Conservation (phyloP, 2,797 vertebrate genomes). For the Enteromius unitaeniatus region DNA sequence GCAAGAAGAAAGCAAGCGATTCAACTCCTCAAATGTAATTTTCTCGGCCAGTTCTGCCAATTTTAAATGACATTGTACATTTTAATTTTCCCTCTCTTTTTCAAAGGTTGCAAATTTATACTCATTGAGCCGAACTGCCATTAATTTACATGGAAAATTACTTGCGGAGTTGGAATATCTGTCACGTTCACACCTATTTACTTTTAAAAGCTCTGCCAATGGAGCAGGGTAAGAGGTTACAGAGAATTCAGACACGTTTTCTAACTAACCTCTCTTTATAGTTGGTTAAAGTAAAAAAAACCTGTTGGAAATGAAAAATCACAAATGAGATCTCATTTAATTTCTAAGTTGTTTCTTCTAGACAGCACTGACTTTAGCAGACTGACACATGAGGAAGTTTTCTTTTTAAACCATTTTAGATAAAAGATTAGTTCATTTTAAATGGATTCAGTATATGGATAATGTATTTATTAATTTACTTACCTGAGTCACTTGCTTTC, state of each 20-base stretch:
- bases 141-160: slow-evolving; percentile 87
- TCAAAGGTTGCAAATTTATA: slow-evolving; percentile 85
- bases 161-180: slow-evolving; percentile 84
- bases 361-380: slow-evolving; percentile 1
- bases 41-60: slow-evolving; percentile 83
- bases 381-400: background rate
- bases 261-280: slow-evolving; percentile 22
- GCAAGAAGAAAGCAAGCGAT: slow-evolving; percentile 79
- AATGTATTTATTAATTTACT: background rate
- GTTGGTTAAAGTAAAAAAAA: slow-evolving; percentile 12
- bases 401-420: background rate
- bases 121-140: slow-evolving; percentile 84
- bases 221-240: slow-evolving; percentile 67
- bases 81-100: slow-evolving; percentile 79
- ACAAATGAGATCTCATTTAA: background rate
- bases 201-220: slow-evolving; percentile 77
- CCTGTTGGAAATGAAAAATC: background rate
- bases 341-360: background rate
- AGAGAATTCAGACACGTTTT: slow-evolving; percentile 46
- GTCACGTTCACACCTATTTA: slow-evolving; percentile 78
- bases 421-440: background rate
- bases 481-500: background rate
- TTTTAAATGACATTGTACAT: slow-evolving; percentile 89
- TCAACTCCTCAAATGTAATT: slow-evolving; percentile 88
- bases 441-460: background rate